A percentile compares a stretch with the other conserved stretches of the same genome.
phyloP scores from a whole-genome alignment of 1,140 invertebrate genomes.

The Nephila pilipes region DNA sequence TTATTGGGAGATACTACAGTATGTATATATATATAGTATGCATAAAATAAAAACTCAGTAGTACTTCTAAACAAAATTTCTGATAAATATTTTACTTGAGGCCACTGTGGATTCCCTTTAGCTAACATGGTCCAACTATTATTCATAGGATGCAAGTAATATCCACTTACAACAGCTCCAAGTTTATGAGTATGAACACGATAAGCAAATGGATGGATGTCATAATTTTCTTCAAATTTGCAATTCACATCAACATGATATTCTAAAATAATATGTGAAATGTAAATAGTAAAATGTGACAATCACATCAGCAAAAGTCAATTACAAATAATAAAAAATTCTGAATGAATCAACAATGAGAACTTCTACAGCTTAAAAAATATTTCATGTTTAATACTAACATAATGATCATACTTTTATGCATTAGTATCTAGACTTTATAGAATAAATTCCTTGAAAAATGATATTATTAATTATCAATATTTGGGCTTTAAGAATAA shows the following conservation, averaged over 20 bases:
- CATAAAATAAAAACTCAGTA: neutral
- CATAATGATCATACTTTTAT: no score
- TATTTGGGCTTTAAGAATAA: neutral
- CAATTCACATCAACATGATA: constrained; percentile 81
- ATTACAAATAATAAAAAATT: no score
- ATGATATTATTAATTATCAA: no score
- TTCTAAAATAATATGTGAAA: constrained; percentile 78
- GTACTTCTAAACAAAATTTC: neutral
- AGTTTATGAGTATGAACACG: constrained; percentile 84
- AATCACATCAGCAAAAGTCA: no score
- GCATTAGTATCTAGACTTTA: no score
- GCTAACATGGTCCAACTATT: constrained; percentile 79
- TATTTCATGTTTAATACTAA: no score
- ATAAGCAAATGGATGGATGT: constrained; percentile 84
- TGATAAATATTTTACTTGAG: constrained; percentile 79
- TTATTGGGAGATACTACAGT: no score
- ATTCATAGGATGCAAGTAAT: constrained; percentile 79
- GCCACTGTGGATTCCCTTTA: constrained; percentile 83
- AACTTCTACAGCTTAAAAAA: no score
- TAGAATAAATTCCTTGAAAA: no score
- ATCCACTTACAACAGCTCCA: constrained; percentile 83
- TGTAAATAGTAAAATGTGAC: no score
- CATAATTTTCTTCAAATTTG: constrained; percentile 69
- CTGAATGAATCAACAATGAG: no score
- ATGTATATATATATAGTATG: no score